Percentiles rank a stretch among this genome's conserved stretches.
These are phyloP conservation scores for Tragelaphus imberbis DNA, from an alignment of 2,113 vertebrate species.

Conservation along the genomic window DNA sequence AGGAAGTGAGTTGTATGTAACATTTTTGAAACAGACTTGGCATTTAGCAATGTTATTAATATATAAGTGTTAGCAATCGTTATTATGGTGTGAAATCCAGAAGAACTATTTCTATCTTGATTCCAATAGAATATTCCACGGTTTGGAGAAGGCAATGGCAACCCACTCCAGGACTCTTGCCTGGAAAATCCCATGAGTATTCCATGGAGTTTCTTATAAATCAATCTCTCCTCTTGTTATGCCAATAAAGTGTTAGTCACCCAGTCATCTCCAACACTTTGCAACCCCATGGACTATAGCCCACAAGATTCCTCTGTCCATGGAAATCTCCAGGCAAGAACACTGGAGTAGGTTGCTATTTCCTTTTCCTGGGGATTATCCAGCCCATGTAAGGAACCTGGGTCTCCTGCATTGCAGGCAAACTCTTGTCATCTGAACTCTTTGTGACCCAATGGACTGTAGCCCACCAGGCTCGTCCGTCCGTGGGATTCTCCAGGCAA, in stretches of 20 bases:
- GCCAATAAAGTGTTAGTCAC: background rate
- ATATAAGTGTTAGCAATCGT: background rate
- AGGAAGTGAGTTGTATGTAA: background rate
- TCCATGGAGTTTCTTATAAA: background rate
- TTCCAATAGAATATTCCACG: background rate
- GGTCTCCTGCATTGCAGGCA: background rate
- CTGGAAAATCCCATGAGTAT: no score
- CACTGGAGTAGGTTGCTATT: background rate
- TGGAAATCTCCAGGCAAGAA: background rate
- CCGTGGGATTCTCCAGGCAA: background rate
- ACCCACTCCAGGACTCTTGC: no score
- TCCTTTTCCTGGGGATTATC: background rate
- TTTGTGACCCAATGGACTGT: background rate
- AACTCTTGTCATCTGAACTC: background rate
- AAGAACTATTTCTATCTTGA: background rate
- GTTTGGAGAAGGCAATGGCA: no score
- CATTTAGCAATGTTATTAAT: background rate
- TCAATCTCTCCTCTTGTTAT: background rate
- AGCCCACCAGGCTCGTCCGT: background rate
- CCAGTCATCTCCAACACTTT: background rate
- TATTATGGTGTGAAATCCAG: background rate
- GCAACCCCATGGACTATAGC: background rate
- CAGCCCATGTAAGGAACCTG: background rate
- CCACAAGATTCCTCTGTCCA: background rate
- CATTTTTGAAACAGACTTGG: background rate